Percentiles rank a stretch among this genome's conserved stretches.
Evolutionary conservation across 2,113 vertebrate species (phyloP).

Genomic region (Ctenomys sociabilis): DNA sequence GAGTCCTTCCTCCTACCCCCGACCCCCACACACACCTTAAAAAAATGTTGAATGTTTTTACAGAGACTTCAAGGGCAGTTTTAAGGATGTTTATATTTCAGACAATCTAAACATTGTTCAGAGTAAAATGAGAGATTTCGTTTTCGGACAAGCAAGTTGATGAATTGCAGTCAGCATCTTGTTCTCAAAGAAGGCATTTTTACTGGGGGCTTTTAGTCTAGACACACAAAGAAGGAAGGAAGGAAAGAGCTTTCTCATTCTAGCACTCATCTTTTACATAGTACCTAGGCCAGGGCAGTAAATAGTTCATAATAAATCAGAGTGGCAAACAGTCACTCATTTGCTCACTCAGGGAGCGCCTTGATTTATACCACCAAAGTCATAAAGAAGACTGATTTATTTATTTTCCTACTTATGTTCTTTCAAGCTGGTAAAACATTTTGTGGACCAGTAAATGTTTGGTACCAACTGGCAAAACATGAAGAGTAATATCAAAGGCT

Average conservation of each 20-base stretch:
- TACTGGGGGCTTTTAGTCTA: constrained; percentile 67
- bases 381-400: constrained; percentile 71
- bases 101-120: constrained; percentile 79
- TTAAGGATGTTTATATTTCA: constrained; percentile 75
- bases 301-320: constrained; percentile 74
- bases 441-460: constrained; percentile 72
- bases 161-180: constrained; percentile 68
- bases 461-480: constrained; percentile 68
- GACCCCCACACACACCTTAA: background rate
- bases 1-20: background rate
- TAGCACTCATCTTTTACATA: constrained; percentile 52
- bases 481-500: constrained; percentile 57
- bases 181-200: constrained; percentile 72
- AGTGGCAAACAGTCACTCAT: constrained; percentile 54
- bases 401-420: constrained; percentile 64
- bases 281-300: constrained; percentile 56
- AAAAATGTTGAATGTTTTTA: constrained; percentile 75
- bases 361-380: constrained; percentile 61
- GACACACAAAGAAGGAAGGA: constrained; percentile 46
- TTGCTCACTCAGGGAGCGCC: constrained; percentile 30
- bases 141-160: constrained; percentile 70
- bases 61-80: constrained; percentile 73
- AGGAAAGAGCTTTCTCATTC: background rate
- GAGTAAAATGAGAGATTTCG: constrained; percentile 80
- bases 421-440: constrained; percentile 76